Base-by-base conservation (phyloP, 2,888 invertebrate genomes). In the Hecatera dysodea region DNA sequence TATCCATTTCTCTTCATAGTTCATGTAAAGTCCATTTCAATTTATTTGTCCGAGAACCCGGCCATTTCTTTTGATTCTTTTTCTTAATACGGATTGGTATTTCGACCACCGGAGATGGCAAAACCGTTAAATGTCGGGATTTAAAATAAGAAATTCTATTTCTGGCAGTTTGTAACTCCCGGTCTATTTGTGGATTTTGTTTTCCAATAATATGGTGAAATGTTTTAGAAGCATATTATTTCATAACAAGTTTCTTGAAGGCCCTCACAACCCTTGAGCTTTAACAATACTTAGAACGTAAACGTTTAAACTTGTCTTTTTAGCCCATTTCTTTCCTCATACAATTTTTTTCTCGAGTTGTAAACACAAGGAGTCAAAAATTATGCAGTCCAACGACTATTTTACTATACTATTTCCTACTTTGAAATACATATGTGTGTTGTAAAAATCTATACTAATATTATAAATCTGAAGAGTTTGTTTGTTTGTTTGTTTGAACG, bases 41-140 rank as follows among this genome's bases (percentile, higher is more conserved):
- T 59, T 24, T 46, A 71, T 78, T 60, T 48, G 53, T 48, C 15
- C 9, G 12, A 42, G 24, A 59, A 72, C 15, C 29, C 15, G 8
- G 33, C 12, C 17, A 53, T 71, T 52, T 70, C 50, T 57, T 70
- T 44, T n/a, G 1, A 46, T 42, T 36, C 2, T 22, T 61, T 79
- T 72, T 36, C 15, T 3, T 24, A 44, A 52, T 73, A 63, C 36
- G 33, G 22, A 19, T 29, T 12, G 24, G 48, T 55, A 60, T 80
- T 75, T 75, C 55, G 75, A 75, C 81, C 81, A 75, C 81, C 81
- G 50, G 75, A 80, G 81, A 60, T 75, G 81, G 29, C 59, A 67
- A 75, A 29, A 39, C 42, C 67, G 53, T 80, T 66, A 75, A 74
- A 75, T 63, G 67, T 66, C 59, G 59, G 24, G 67, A 80, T 66